Evolutionary conservation across 2,888 invertebrate genomes (phyloP).

Genomic region (Eledona agricola): DNA sequence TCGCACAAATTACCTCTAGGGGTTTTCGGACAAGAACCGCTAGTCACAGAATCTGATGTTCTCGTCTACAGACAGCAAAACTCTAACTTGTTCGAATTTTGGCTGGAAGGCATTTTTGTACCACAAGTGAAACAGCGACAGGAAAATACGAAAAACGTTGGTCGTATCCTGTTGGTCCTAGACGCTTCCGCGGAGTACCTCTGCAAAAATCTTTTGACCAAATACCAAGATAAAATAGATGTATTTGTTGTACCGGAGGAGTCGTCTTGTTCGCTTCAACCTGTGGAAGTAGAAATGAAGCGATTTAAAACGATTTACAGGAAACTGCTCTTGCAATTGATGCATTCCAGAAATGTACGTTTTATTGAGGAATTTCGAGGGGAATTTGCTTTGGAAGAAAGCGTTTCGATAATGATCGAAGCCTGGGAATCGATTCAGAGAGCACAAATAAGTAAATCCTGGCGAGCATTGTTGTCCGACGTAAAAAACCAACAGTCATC

Average conservation of each 20-base stretch:
- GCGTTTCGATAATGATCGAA: constrained; percentile 12
- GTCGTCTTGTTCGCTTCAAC: neutral
- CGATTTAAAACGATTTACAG: constrained; percentile 1
- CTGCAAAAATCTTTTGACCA: constrained; percentile 1
- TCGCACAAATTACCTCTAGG: constrained; percentile 13
- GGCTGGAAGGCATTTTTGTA: constrained; percentile 4
- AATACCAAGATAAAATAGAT: constrained; percentile 4
- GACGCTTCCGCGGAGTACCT: constrained; percentile 7
- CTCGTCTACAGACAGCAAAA: constrained; percentile 14
- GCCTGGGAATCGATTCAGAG: constrained; percentile 24
- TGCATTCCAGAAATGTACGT: constrained; percentile 2
- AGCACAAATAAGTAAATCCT: constrained; percentile 12
- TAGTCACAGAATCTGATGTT: neutral
- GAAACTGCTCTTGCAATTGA: constrained; percentile 1
- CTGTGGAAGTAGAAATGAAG: constrained; percentile 4
- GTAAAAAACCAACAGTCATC: constrained; percentile 1
- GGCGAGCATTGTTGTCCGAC: constrained; percentile 15
- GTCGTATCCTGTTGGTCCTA: constrained; percentile 6
- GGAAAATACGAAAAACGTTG: neutral
- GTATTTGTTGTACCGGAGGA: constrained; percentile 4
- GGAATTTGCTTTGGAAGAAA: constrained; percentile 12
- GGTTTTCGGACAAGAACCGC: constrained; percentile 7
- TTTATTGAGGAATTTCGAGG: constrained; percentile 10
- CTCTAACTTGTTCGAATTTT: constrained; percentile 5
- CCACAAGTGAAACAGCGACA: constrained; percentile 4